These are phyloP conservation scores for Aegithalos caudatus DNA, from an alignment of 2,113 vertebrate genomes.

Conservation along the genomic window DNA sequence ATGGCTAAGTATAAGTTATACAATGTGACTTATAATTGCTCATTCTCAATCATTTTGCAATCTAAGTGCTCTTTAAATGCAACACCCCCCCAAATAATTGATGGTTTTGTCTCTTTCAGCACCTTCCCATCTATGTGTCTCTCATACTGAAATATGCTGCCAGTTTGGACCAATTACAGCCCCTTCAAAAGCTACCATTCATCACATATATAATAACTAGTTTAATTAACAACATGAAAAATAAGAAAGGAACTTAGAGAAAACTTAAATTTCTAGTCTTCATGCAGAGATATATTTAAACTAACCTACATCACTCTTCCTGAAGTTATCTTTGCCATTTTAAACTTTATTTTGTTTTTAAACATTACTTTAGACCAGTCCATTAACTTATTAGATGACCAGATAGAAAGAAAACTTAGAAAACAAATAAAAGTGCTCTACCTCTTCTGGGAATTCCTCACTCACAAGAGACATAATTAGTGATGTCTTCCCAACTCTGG, in stretches of 20 bases:
- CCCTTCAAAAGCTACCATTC: neutral
- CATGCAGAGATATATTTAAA: neutral
- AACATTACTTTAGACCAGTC: neutral
- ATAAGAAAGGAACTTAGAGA: neutral
- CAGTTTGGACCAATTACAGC: neutral
- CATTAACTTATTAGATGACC: neutral
- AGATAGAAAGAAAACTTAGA: neutral
- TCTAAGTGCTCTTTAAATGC: neutral
- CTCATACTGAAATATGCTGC: neutral
- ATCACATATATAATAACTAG: neutral
- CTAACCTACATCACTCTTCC: neutral
- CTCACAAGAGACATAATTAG: conserved; percentile 98
- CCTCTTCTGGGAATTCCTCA: conserved; percentile 99
- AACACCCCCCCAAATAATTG: neutral
- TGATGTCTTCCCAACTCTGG: conserved; percentile 98
- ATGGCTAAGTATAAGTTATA: neutral
- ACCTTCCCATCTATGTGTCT: neutral
- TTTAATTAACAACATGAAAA: neutral
- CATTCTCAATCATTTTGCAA: neutral
- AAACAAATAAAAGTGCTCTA: conserved; percentile 64
- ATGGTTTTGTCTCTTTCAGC: neutral
- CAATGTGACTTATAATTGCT: neutral
- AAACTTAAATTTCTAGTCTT: neutral
- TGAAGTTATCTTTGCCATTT: neutral
- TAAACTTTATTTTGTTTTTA: neutral